Percentiles rank a stretch among this genome's conserved stretches.
These are phyloP conservation scores for Hyphantria cunea DNA, from an alignment of 1,140 invertebrate genomes.

Conservation along the genomic window DNA sequence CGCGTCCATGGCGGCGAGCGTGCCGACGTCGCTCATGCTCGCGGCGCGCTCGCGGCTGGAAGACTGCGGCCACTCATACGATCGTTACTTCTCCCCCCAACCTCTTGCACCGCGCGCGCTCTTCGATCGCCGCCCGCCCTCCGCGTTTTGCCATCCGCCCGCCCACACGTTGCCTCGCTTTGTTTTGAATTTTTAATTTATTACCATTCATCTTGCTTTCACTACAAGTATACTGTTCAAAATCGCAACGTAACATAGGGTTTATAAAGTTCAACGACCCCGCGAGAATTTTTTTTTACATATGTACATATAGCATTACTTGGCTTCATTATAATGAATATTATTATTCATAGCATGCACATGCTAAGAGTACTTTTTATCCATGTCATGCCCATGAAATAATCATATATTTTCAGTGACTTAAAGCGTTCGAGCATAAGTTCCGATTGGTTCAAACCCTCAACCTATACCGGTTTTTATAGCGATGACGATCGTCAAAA, in stretches of 20 bases:
- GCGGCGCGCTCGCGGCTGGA: constrained; percentile 78
- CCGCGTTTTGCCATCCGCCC: constrained; percentile 60
- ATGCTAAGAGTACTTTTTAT: background rate
- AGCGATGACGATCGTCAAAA: too few relatives aligned
- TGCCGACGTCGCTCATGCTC: constrained; percentile 79
- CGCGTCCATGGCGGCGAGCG: constrained; percentile 78
- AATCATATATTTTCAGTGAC: background rate
- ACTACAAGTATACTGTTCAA: constrained; percentile 56
- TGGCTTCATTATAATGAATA: background rate
- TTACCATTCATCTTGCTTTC: constrained; percentile 70
- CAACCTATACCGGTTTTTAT: too few relatives aligned
- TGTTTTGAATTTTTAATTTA: constrained; percentile 81
- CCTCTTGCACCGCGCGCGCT: constrained; percentile 67
- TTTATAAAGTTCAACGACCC: constrained; percentile 56
- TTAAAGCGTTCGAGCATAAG: background rate
- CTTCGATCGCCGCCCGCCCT: constrained; percentile 77
- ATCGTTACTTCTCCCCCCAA: constrained; percentile 67
- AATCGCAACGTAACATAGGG: constrained; percentile 44
- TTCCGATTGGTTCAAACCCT: too few relatives aligned
- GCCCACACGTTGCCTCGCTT: constrained; percentile 68
- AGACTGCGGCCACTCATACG: constrained; percentile 82
- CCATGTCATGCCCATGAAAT: background rate
- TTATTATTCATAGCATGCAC: background rate
- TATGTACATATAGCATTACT: background rate
- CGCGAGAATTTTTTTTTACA: background rate